phyloP scores from a whole-genome alignment of 1,140 invertebrate species.

The Scaptodrosophila lebanonensis region DNA sequence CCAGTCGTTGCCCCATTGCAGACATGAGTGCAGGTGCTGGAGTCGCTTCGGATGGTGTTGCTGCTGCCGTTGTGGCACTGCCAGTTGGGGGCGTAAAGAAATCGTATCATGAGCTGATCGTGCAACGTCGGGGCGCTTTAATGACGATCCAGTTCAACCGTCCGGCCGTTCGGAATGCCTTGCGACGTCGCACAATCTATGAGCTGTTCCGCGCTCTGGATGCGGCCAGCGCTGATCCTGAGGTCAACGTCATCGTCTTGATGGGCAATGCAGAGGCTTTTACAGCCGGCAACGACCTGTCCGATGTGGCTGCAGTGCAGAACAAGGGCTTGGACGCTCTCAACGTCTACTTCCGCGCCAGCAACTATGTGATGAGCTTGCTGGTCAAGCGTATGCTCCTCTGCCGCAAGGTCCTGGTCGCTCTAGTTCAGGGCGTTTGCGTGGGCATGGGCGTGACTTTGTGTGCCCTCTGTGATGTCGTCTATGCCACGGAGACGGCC shows the following conservation, averaged over 20 bases:
- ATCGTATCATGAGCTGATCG: conserved; percentile 43
- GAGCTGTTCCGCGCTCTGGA: conserved; percentile 54
- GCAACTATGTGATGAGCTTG: conserved; percentile 78
- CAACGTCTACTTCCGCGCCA: conserved; percentile 41
- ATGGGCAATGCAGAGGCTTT: conserved; percentile 84
- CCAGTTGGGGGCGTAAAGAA: conserved; percentile 31
- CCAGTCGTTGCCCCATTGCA: conserved; percentile 11
- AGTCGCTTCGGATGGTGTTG: neutral
- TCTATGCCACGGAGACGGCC: conserved; percentile 90
- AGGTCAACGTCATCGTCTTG: conserved; percentile 45
- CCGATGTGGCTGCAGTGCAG: conserved; percentile 16
- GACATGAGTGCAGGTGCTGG: conserved; percentile 15
- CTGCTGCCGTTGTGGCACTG: conserved; percentile 1
- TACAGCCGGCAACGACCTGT: conserved; percentile 93
- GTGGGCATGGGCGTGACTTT: conserved; percentile 92
- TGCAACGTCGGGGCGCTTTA: conserved; percentile 34
- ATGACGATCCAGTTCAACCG: conserved; percentile 84
- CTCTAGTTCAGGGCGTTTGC: conserved; percentile 95
- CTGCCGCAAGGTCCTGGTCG: conserved; percentile 93
- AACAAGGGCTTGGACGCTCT: conserved; percentile 26
- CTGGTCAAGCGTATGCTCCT: conserved; percentile 89
- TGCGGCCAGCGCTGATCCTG: conserved; percentile 33
- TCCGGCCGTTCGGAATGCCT: conserved; percentile 87
- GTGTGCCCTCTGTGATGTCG: conserved; percentile 90
- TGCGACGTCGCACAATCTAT: conserved; percentile 78